A percentile compares a stretch with the other conserved stretches of the same genome.
Conservation (phyloP, 2,113 vertebrate species). For the Aegotheles bennettii region DNA sequence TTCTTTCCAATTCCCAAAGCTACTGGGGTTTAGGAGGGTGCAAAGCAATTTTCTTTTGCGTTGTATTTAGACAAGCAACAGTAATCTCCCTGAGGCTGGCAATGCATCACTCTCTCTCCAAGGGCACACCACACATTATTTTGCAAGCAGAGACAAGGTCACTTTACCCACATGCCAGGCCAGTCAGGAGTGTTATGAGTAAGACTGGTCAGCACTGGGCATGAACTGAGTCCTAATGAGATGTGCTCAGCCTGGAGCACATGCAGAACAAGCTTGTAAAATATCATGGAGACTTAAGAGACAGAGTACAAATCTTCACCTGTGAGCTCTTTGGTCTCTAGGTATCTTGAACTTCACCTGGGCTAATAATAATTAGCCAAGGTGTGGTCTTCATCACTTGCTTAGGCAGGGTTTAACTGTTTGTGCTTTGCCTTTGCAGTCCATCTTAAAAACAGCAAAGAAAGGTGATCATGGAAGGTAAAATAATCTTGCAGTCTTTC, state of each 20-base stretch:
- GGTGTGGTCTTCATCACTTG: neutral
- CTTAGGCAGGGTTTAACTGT: neutral
- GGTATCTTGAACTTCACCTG: neutral
- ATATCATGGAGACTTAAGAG: neutral
- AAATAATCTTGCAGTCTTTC: neutral
- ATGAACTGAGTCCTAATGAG: neutral
- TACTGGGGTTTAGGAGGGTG: neutral
- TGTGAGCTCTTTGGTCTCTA: neutral
- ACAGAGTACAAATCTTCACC: neutral
- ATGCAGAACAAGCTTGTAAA: neutral
- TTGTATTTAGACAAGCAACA: neutral
- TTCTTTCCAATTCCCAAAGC: neutral
- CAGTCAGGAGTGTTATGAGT: neutral
- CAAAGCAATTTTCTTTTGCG: neutral
- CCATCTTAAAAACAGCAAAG: neutral
- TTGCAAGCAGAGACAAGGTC: neutral
- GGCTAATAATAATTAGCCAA: neutral
- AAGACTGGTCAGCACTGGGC: neutral
- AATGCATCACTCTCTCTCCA: accelerated
- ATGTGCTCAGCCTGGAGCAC: neutral
- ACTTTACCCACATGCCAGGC: neutral
- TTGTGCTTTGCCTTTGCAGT: neutral
- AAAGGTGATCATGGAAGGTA: neutral
- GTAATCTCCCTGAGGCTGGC: neutral
- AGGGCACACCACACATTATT: neutral